Percentiles rank a stretch among this genome's conserved stretches.
Evolutionary conservation across 2,888 invertebrate genomes (phyloP).

Genomic region (Cheiracanthium punctorium): DNA sequence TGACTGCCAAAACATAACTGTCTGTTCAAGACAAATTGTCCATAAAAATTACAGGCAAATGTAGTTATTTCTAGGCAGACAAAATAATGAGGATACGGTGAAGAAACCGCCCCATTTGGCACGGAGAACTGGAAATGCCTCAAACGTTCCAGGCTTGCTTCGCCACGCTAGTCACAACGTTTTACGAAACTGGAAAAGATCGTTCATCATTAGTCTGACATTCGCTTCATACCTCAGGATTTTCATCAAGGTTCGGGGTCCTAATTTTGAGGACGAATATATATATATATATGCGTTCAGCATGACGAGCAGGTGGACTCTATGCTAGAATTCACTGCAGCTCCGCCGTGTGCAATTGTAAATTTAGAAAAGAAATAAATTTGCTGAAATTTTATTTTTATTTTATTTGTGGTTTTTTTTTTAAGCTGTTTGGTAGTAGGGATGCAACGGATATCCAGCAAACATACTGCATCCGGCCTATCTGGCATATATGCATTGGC

Average conservation of each 20-base stretch:
- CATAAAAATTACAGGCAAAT: background rate
- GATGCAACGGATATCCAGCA: no score
- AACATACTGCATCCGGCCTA: no score
- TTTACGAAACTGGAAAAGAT: background rate
- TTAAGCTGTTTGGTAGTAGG: no score
- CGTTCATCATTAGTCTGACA: background rate
- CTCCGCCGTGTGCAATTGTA: no score
- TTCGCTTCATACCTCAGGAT: background rate
- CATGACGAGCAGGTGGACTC: no score
- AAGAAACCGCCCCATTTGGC: background rate
- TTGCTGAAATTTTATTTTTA: no score
- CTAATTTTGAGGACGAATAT: background rate
- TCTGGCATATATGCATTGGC: no score
- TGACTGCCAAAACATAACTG: background rate
- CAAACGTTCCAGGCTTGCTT: background rate
- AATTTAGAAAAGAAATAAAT: no score
- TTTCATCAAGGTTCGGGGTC: background rate
- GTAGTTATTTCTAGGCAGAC: slow-evolving; percentile 3
- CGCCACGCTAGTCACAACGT: background rate
- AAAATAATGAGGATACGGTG: background rate
- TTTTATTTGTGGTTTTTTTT: no score
- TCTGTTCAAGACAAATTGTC: background rate
- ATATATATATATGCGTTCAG: no score
- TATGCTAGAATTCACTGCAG: no score
- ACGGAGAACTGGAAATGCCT: background rate